These are phyloP conservation scores for Hyperoplus immaculatus DNA, from an alignment of 2,797 vertebrate genomes.

Conservation along the genomic window DNA sequence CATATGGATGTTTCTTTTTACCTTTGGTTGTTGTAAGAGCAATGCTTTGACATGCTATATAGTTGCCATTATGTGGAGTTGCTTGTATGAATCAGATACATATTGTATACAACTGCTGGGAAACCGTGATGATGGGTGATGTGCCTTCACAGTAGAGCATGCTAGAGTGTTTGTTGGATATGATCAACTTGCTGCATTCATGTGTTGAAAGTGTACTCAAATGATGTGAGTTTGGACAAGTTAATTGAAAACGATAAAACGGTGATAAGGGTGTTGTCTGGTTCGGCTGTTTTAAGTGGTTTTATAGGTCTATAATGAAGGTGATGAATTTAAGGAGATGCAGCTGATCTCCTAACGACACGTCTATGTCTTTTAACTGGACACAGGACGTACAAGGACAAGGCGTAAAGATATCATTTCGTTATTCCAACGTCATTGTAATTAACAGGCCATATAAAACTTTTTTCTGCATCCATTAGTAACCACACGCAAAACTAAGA, in stretches of 20 bases:
- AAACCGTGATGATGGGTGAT: neutral
- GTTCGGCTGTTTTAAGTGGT: constrained; percentile 18
- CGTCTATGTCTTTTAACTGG: neutral
- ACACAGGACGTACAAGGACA: constrained; percentile 24
- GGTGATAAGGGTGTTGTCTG: neutral
- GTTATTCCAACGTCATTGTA: neutral
- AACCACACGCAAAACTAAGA: neutral
- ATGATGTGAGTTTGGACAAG: constrained; percentile 15
- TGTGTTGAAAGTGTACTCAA: neutral
- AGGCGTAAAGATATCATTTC: constrained; percentile 7
- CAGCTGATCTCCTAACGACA: constrained; percentile 23
- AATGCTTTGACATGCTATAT: neutral
- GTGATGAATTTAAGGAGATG: constrained; percentile 34
- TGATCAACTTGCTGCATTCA: constrained; percentile 16
- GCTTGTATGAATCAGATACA: constrained; percentile 2
- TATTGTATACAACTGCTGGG: constrained; percentile 1
- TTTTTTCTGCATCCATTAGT: neutral
- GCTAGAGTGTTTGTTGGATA: constrained; percentile 16
- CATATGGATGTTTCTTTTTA: neutral
- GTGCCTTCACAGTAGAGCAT: neutral
- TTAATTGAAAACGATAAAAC: constrained; percentile 6
- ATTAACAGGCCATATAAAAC: neutral
- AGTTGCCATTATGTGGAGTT: constrained; percentile 3
- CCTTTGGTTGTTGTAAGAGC: neutral
- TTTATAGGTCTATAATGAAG: constrained; percentile 27